Base-by-base conservation (phyloP, 2,888 invertebrate genomes). In the Sturmia bella region DNA sequence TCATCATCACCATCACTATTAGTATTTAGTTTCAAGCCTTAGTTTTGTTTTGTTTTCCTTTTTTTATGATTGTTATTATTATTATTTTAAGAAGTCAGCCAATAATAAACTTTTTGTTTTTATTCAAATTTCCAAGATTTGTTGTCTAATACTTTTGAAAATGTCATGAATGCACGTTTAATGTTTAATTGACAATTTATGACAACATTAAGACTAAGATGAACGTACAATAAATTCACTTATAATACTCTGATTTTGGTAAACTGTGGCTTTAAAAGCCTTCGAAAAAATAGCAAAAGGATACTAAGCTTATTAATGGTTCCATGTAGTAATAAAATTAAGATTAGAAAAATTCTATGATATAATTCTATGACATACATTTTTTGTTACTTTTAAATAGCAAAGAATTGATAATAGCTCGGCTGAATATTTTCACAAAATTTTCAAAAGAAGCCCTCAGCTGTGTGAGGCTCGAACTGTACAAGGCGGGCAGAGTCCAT, bases 181-280 rank as follows among this genome's bases (percentile, higher is more conserved):
- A 78, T 81, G 74, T 74, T 78, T 82, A 82, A 82, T 74, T 78
- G 82, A 66, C 74, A 82, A 82, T 82, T 82, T 82, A 82, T 82
- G 64, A 77, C 77, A 74, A 74, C 57, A 64, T 74, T 74, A 57
- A 73, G 63, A 69, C 5, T 56, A 15, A 50, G 43, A 61, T 37
- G 59, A 45, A 56, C 27, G 41, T 17, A 59, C 64, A 37, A 41
- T 43, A 59, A 41, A 78, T 69, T 61, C 45, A 17, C 61, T 57
- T 27, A 39, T 24, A 61, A 41, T 41, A 39, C 37, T 57, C 66
- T 66, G 77, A 69, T 74, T 78, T 70, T 59, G 48, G 69, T 59
- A 70, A 78, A 77, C 77, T 63, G 50, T 43, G 37, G 57, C 64
- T 78, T 82, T 70, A 78, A 77, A 70, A 78, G 77, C 70, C 78